Evolutionary conservation across 2,113 vertebrate genomes (phyloP).

Genomic region (Jaculus jaculus): DNA sequence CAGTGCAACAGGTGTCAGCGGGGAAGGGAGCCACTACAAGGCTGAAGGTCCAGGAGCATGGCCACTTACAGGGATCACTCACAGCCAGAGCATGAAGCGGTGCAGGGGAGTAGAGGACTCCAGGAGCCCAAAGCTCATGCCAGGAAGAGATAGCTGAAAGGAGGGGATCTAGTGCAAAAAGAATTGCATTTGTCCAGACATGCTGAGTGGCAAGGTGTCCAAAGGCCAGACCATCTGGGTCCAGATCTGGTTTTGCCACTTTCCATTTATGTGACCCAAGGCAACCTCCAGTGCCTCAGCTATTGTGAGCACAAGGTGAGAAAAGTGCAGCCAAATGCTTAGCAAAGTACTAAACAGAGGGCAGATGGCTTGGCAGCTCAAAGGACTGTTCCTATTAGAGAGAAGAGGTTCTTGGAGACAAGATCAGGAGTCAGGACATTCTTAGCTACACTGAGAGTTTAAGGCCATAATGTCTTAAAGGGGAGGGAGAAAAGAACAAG

Average conservation of each 20-base stretch:
- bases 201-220: background rate
- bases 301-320: background rate
- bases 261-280: conserved; percentile 3
- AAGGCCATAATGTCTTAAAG: background rate
- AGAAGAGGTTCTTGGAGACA: background rate
- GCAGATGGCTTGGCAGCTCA: background rate
- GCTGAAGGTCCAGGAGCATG: background rate
- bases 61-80: background rate
- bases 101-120: background rate
- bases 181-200: background rate
- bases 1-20: background rate
- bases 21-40: rapidly evolving
- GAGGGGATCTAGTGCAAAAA: background rate
- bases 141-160: background rate
- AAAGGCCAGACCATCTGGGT: background rate
- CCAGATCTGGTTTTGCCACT: conserved; percentile 12
- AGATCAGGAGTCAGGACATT: background rate
- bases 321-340: background rate
- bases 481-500: background rate
- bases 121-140: background rate
- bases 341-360: background rate
- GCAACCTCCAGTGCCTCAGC: background rate
- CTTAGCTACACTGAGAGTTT: background rate
- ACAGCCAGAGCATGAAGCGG: background rate
- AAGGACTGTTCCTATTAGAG: background rate